Percentiles rank a stretch among this genome's conserved stretches.
These are phyloP conservation scores for Bettongia penicillata DNA, from an alignment of 2,113 vertebrate species.

Conservation along the genomic window DNA sequence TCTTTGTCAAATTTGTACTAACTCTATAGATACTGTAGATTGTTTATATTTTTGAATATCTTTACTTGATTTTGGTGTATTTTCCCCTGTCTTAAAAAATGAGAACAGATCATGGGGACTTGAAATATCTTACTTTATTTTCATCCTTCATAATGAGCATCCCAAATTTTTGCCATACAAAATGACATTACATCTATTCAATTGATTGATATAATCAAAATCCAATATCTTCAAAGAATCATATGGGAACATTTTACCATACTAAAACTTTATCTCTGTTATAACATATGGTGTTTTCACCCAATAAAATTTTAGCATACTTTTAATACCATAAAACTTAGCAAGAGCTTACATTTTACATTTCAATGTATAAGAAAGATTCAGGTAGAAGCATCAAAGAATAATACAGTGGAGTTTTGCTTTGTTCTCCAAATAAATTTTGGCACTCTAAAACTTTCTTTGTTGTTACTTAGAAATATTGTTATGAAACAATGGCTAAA, in stretches of 20 bases:
- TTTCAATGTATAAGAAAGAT: neutral
- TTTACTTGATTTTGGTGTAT: neutral
- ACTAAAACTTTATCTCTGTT: slow-evolving; percentile 9
- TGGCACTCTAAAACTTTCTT: slow-evolving; percentile 6
- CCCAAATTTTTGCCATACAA: neutral
- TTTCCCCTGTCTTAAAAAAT: neutral
- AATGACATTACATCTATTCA: neutral
- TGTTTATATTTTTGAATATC: neutral
- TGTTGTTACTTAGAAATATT: slow-evolving; percentile 4
- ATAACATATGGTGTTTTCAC: neutral
- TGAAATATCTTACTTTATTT: neutral
- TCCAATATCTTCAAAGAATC: neutral
- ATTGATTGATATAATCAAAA: slow-evolving; percentile 13
- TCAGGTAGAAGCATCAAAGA: slow-evolving; percentile 3
- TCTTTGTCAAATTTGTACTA: neutral
- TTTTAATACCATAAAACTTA: slow-evolving; percentile 29
- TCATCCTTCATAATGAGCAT: neutral
- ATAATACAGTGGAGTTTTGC: neutral
- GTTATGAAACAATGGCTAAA: neutral
- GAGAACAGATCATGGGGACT: neutral
- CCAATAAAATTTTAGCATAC: neutral
- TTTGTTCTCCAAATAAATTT: neutral
- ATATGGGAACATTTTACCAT: slow-evolving; percentile 2
- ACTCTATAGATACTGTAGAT: neutral
- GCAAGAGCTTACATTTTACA: neutral